phyloP scores from a whole-genome alignment of 2,888 invertebrate species.

The Erebia ligea region DNA sequence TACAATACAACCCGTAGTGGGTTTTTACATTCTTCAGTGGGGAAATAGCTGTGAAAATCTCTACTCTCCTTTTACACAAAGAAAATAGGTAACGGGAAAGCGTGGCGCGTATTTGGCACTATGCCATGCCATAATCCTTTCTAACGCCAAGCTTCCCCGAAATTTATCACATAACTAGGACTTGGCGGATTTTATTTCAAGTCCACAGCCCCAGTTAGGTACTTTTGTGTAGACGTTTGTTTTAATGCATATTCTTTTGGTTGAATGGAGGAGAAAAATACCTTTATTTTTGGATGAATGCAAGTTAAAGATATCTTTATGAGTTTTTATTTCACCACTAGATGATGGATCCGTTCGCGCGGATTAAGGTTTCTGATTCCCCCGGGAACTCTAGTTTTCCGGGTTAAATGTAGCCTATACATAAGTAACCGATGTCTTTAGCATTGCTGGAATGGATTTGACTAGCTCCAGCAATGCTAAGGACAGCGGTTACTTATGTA shows the following conservation, averaged over 20 bases:
- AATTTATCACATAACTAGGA: conserved; percentile 25
- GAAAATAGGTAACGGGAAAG: conserved; percentile 23
- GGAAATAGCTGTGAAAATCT: conserved; percentile 15
- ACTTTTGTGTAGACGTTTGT: not conserved
- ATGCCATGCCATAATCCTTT: conserved; percentile 24
- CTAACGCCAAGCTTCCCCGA: conserved; percentile 20
- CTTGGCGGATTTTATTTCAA: conserved; percentile 21
- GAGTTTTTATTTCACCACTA: too few species aligned
- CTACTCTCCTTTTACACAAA: conserved; percentile 20
- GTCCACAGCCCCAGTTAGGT: conserved; percentile 2
- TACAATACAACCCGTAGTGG: conserved; percentile 1
- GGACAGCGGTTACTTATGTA: too few species aligned
- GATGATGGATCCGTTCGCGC: too few species aligned
- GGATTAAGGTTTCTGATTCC: too few species aligned
- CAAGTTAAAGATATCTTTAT: too few species aligned
- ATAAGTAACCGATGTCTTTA: too few species aligned
- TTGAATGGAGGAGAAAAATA: not conserved
- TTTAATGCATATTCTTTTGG: not conserved
- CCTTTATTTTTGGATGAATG: not conserved
- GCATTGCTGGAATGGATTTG: too few species aligned
- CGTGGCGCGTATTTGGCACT: conserved; percentile 17
- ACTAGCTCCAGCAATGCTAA: too few species aligned
- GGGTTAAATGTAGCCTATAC: too few species aligned
- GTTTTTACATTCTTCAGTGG: conserved; percentile 8
- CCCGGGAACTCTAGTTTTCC: too few species aligned